These are phyloP conservation scores for Campylorhamphus procurvoides DNA, from an alignment of 2,113 vertebrate genomes.

Conservation along the genomic window DNA sequence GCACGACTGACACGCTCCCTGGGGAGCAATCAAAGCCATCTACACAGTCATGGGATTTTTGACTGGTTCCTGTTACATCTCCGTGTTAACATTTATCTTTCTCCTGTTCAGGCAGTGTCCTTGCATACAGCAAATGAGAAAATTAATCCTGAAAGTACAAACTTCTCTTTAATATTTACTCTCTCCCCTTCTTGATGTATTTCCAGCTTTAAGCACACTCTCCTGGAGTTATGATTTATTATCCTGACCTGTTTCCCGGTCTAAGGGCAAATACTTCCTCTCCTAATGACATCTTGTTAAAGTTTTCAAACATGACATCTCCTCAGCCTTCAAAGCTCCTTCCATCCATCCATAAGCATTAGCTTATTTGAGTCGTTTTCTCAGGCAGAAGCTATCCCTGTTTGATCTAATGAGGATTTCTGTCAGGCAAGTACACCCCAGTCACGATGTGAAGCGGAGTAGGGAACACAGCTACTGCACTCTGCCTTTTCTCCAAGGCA, in stretches of 20 bases:
- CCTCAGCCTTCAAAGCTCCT: not conserved
- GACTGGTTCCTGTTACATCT: not conserved
- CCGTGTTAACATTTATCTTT: not conserved
- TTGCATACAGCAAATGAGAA: not conserved
- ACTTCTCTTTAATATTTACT: not conserved
- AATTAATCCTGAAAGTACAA: not conserved
- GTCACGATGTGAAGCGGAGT: not conserved
- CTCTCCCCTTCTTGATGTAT: not conserved
- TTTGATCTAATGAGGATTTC: not conserved
- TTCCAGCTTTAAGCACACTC: not conserved
- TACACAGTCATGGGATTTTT: not conserved
- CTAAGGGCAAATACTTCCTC: conserved; percentile 33
- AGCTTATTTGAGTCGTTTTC: not conserved
- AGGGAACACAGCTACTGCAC: not conserved
- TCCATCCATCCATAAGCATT: not conserved
- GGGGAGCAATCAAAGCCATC: not conserved
- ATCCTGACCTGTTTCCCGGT: not conserved
- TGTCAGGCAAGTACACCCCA: not conserved
- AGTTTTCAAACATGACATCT: conserved; percentile 16
- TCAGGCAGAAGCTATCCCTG: not conserved
- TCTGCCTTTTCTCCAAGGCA: not conserved
- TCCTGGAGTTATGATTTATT: not conserved
- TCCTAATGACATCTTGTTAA: not conserved
- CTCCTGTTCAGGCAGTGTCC: not conserved
- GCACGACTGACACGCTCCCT: fast-evolving